Conservation (phyloP, 1,140 invertebrate species). For the Temnothorax nylanderi region DNA sequence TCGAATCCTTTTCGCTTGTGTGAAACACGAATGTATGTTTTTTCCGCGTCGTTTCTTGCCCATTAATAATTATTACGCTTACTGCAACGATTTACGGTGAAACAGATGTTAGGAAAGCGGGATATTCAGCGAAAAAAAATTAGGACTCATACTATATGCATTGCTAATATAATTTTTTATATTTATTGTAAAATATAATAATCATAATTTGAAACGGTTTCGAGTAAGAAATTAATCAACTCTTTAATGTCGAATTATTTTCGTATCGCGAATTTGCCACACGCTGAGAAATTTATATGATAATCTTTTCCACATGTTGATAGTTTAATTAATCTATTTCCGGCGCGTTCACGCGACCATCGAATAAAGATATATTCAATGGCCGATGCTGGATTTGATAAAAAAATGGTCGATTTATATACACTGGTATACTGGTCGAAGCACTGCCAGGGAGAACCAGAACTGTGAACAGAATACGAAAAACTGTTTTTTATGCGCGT, state of each 20-base stretch:
- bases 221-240: neutral
- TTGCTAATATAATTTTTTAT: neutral
- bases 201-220: neutral
- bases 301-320: neutral
- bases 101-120: neutral
- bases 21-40: neutral
- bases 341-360: neutral
- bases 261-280: neutral
- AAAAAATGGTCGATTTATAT: slow-evolving; percentile 26
- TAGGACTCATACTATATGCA: neutral
- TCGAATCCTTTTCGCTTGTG: neutral
- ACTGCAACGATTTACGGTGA: neutral
- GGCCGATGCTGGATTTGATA: neutral
- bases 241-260: neutral
- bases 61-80: neutral
- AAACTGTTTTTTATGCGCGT: neutral
- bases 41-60: neutral
- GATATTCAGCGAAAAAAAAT: neutral
- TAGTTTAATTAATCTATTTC: neutral
- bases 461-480: neutral
- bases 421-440: neutral
- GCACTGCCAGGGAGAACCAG: neutral
- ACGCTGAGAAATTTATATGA: neutral
- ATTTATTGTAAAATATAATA: neutral
- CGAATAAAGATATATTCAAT: slow-evolving; percentile 2